Conservation (phyloP, 1,140 invertebrate genomes). For the Drosophila tani region DNA sequence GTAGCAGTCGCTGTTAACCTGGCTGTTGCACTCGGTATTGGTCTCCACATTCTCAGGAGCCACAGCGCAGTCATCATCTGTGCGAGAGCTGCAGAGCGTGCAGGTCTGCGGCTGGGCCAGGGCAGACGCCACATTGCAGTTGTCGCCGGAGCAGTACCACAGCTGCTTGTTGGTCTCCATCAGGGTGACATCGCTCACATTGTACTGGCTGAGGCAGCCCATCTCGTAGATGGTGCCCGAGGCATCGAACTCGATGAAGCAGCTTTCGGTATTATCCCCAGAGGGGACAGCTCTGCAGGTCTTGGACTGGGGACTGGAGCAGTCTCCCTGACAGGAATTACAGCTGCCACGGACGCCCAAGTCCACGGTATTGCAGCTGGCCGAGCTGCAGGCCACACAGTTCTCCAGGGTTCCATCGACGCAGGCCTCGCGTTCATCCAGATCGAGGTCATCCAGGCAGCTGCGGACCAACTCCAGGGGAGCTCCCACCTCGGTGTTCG, state of each 20-base stretch:
- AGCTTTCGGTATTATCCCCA: constrained; percentile 46
- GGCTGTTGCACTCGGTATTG: constrained; percentile 33
- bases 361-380: constrained; percentile 58
- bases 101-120: constrained; percentile 51
- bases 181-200: constrained; percentile 52
- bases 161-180: constrained; percentile 56
- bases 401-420: constrained; percentile 28
- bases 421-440: constrained; percentile 66
- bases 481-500: constrained; percentile 46
- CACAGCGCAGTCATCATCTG: constrained; percentile 59
- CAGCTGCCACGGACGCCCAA: constrained; percentile 68
- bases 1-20: constrained; percentile 71
- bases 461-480: constrained; percentile 64
- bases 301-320: constrained; percentile 43
- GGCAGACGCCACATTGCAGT: constrained; percentile 65
- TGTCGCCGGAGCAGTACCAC: constrained; percentile 71
- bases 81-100: constrained; percentile 67
- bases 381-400: constrained; percentile 55
- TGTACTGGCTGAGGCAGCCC: constrained; percentile 75
- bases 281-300: constrained; percentile 67
- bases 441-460: constrained; percentile 71
- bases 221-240: constrained; percentile 34
- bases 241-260: constrained; percentile 68
- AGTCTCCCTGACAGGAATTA: constrained; percentile 65
- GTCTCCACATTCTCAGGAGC: constrained; percentile 23